Percentiles rank a stretch among this genome's conserved stretches.
Evolutionary conservation across 2,797 vertebrate species (phyloP).

Genomic region (Pygocentrus nattereri): DNA sequence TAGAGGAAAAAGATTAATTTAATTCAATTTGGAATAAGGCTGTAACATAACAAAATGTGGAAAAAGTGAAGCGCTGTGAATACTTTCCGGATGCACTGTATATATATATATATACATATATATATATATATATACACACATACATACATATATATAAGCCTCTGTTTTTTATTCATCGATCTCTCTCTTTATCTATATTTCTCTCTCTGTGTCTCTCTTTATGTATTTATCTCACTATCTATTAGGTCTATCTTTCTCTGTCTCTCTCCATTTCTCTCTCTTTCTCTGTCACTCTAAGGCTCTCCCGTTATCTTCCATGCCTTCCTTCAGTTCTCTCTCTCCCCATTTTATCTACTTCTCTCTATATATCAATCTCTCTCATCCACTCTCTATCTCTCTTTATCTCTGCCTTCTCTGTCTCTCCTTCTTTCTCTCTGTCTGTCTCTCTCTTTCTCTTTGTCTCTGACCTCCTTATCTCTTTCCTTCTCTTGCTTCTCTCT

Average conservation of each 20-base stretch:
- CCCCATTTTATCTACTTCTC: neutral
- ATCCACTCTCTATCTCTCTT: neutral
- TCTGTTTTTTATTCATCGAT: no score
- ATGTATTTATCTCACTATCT: neutral
- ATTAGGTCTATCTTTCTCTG: neutral
- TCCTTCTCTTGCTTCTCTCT: neutral
- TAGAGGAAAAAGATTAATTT: no score
- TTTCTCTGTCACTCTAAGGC: neutral
- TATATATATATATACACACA: neutral
- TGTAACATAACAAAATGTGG: no score
- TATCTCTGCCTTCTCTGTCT: neutral
- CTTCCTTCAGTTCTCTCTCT: neutral
- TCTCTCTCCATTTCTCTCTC: neutral
- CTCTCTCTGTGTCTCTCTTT: neutral
- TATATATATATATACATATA: neutral
- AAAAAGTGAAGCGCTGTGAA: no score
- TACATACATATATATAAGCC: neutral
- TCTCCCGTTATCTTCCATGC: neutral
- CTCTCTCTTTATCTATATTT: no score
- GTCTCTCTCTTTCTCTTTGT: neutral
- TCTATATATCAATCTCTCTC: neutral
- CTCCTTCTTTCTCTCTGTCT: neutral
- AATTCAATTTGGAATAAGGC: no score
- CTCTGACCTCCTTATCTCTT: neutral
- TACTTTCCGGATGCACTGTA: no score